These are phyloP conservation scores for Pygoscelis antarcticus DNA, from an alignment of 2,113 vertebrate genomes.

Conservation along the genomic window DNA sequence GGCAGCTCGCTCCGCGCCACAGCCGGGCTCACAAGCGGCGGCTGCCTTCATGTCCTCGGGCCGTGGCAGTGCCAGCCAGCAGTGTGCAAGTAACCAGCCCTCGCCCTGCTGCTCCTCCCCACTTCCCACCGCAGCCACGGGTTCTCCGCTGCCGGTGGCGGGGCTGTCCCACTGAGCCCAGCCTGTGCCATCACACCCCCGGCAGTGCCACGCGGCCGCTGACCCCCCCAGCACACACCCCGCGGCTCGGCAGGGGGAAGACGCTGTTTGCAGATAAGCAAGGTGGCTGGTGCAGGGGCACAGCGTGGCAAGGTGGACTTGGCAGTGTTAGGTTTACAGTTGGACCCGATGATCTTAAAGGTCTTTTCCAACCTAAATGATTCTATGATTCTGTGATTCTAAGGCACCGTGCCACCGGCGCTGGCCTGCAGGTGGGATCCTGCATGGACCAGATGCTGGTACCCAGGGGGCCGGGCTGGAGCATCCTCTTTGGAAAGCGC, in stretches of 20 bases:
- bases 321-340: background rate
- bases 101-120: background rate
- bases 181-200: background rate
- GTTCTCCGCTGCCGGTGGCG: background rate
- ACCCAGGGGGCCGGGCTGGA: background rate
- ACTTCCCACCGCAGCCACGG: accelerated
- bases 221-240: accelerated
- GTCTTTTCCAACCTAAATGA: background rate
- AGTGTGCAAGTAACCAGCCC: background rate
- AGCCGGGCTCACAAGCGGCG: background rate
- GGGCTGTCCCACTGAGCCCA: background rate
- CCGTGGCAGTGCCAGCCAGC: slow-evolving; percentile 38
- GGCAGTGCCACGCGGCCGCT: accelerated
- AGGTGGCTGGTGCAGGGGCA: background rate
- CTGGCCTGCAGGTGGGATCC: accelerated
- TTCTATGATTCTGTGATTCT: background rate
- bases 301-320: background rate
- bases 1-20: slow-evolving; percentile 15
- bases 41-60: slow-evolving; percentile 57
- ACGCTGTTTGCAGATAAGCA: background rate
- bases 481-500: background rate
- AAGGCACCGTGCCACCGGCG: accelerated
- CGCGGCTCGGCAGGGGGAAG: accelerated
- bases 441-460: accelerated
- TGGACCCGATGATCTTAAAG: background rate